Conservation (phyloP, 2,888 invertebrate genomes). For the Leucophenga maculata region DNA sequence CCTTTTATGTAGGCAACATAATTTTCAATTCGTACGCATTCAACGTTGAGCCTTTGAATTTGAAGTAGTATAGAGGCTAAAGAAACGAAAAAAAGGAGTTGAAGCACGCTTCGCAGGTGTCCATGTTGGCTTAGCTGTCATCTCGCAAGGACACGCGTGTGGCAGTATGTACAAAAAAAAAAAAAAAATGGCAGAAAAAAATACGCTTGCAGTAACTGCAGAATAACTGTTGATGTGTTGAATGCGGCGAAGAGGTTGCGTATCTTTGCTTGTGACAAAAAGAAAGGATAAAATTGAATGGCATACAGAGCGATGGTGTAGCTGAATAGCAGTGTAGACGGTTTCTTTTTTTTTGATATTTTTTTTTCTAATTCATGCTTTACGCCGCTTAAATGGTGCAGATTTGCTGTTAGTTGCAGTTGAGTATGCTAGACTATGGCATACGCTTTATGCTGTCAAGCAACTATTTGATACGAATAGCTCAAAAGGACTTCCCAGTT, state of each 20-base stretch:
- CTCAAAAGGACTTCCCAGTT: too few relatives aligned
- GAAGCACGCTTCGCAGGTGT: neutral
- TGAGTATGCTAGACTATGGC: too few relatives aligned
- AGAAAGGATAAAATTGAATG: constrained; percentile 23
- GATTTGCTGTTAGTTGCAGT: constrained; percentile 23
- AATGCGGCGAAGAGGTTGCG: too few relatives aligned
- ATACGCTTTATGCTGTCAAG: too few relatives aligned
- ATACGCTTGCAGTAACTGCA: constrained; percentile 2
- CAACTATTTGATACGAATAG: too few relatives aligned
- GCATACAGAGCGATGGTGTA: too few relatives aligned
- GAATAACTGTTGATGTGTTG: too few relatives aligned
- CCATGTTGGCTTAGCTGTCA: constrained; percentile 13
- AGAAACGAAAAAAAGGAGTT: neutral
- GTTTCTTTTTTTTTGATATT: neutral
- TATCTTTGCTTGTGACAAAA: constrained; percentile 1
- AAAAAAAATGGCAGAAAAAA: neutral
- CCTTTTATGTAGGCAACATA: constrained; percentile 8
- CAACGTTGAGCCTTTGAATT: constrained; percentile 32
- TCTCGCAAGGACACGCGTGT: constrained; percentile 11
- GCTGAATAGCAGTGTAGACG: too few relatives aligned
- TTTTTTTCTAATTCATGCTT: constrained; percentile 9
- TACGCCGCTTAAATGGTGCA: constrained; percentile 16
- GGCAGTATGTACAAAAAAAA: neutral
- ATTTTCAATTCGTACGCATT: constrained; percentile 28
- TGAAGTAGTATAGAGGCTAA: neutral